Evolutionary conservation across 2,888 invertebrate genomes (phyloP), one percentile per base, ranked within the genome.

Genomic region (Vandiemenella viatica): DNA sequence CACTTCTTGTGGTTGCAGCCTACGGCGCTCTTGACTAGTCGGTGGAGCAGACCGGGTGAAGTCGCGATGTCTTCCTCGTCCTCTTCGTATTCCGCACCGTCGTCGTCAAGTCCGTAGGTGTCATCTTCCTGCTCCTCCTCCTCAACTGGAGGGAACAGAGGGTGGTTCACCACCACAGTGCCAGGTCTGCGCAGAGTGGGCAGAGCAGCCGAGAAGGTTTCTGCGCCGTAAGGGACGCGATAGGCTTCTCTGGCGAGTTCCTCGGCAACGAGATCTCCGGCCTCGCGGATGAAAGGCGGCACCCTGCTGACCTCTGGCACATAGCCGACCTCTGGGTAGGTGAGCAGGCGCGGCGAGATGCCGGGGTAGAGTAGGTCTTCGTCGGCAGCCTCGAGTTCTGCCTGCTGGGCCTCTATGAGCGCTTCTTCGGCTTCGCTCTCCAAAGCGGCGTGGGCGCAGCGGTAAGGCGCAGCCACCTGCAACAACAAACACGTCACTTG

Each of bases 291-390:
- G 32, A 32, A 32, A 4, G 10, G 2, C 2, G 32, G 32, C 10
- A n/a, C 10, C 13, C 4, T 10, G 13, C 2, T 32, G 32, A 13
- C 19, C 19, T 26, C 32, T 7, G 47, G 47, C 4, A 41, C 42
- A 18, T 47, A 47, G 4, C 47, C 47, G n/a, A 47, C 15, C 22
- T 47, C 47, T 10, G 47, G 40, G 13, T 47, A 47, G 41, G 17
- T 47, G 15, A 42, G 42, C 17, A 26, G 41, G 6, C 32, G 32
- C 5, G 32, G 32, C 13, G 10, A n/a, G 2, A 32, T 2, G 32
- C 32, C 32, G 10, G n/a, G 13, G 5, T n/a, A 10, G 13, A 10
- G 13, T 10, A 32, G 10, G 40, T 16, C 23, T 2, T 32, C 26
- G 4, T 16, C 37, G 19, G 1, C 19, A 4, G 17, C 43, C 5